Percentiles rank a stretch among this genome's conserved stretches.
phyloP scores from a whole-genome alignment of 2,797 vertebrate species.

The Manis crassicaudata region DNA sequence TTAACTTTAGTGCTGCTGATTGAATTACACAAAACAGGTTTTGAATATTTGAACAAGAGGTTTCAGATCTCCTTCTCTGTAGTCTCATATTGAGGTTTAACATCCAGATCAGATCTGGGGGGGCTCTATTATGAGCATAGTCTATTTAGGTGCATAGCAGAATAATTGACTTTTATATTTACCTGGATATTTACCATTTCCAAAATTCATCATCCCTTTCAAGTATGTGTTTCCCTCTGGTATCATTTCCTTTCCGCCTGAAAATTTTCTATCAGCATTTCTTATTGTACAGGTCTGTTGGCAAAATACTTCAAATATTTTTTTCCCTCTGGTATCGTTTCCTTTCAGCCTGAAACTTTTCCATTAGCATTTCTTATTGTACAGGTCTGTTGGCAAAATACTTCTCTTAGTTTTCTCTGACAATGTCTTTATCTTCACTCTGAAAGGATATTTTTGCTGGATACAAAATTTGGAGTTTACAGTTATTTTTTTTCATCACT shows the following conservation, averaged over 20 bases:
- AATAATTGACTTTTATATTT: neutral
- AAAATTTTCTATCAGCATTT: neutral
- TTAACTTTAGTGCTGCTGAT: neutral
- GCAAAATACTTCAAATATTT: neutral
- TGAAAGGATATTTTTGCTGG: neutral
- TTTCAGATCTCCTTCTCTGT: neutral
- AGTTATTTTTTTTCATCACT: neutral
- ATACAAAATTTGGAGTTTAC: neutral
- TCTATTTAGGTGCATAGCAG: neutral
- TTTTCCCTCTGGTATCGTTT: neutral
- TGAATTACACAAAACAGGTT: neutral
- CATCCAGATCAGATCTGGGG: neutral
- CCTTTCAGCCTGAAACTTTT: neutral
- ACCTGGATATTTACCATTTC: neutral
- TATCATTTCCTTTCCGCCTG: neutral
- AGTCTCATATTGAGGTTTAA: slow-evolving; percentile 13
- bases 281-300: too few relatives aligned
- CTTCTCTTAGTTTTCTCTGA: neutral
- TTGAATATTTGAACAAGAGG: slow-evolving; percentile 4
- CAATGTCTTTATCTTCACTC: neutral
- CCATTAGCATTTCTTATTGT: neutral
- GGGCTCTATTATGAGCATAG: neutral
- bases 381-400: neutral
- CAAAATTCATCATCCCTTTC: neutral
- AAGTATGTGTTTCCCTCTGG: neutral